phyloP scores from a whole-genome alignment of 2,888 invertebrate species.

The Ametastegia equiseti region DNA sequence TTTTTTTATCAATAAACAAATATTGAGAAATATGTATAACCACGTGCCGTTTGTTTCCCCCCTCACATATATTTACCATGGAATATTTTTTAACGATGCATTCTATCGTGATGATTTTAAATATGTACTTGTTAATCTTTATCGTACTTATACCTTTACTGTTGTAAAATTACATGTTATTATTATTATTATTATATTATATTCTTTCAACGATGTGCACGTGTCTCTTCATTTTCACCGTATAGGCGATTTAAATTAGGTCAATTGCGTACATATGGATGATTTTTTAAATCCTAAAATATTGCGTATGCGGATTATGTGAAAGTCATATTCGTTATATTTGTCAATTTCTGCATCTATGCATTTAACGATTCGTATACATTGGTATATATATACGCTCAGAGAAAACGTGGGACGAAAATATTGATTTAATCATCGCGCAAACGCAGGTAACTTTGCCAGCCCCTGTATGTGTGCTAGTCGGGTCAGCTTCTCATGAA shows the following conservation, averaged over 20 bases:
- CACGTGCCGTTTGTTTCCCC: too few species aligned
- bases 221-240: not conserved
- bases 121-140: not conserved
- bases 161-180: too few species aligned
- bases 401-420: not conserved
- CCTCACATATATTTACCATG: too few species aligned
- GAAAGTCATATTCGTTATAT: not conserved
- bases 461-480: not conserved
- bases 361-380: too few species aligned
- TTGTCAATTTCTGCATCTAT: not conserved
- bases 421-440: slow-evolving; percentile 36
- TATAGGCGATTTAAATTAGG: not conserved
- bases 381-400: too few species aligned
- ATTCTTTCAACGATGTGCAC: not conserved
- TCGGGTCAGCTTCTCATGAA: slow-evolving; percentile 2
- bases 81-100: not conserved
- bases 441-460: slow-evolving; percentile 21
- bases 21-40: too few species aligned
- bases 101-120: not conserved
- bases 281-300: not conserved
- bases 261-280: not conserved
- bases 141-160: not conserved
- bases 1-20: too few species aligned
- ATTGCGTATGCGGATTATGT: not conserved
- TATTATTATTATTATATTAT: too few species aligned